Base-by-base conservation (phyloP, 2,888 invertebrate species). In the Serrognathus titanus region DNA sequence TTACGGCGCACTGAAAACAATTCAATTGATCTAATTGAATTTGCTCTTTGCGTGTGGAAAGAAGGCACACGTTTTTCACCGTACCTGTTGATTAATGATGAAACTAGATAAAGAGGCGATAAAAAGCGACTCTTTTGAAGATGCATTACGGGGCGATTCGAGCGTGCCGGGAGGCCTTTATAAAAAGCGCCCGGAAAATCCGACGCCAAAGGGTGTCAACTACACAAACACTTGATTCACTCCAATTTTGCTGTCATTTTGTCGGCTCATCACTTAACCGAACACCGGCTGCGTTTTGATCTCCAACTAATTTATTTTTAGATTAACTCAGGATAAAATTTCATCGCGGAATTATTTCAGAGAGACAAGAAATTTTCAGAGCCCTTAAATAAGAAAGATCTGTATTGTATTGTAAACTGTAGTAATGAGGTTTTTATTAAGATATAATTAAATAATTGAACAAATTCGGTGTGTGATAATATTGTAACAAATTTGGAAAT, bases 141-240 rank as follows among this genome's bases (percentile, higher is more conserved):
- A 58, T 54, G 50, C 58, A 58, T 54, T 58, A 58, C 58, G 48
- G 48, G 43, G 38, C 45, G 55, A 51, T 43, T 48, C 47, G 37
- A 53, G 47, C 51, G 48, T 10, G 43, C 39, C 39, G 41, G 35
- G 12, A 43, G 41, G 56, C 60, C 53, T 59, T 61, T 58, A 69
- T 68, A 73, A 71, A 69, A 66, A 65, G 65, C 55, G 55, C 46
- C 66, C 66, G 71, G 70, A 71, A 72, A 75, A 73, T 74, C 72
- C 66, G 72, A 73, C 73, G 73, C 69, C 71, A 69, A 69, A 68
- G 74, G 74, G 74, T 75, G 74, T 74, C 74, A 74, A 70, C 72
- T 69, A 70, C 74, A 75, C 73, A 74, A 73, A 73, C 72, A 72
- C 72, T 72, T 69, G 71, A 71, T 71, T 71, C 70, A 66, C 72